Evolutionary conservation across 2,113 vertebrate genomes (phyloP), one percentile per base, ranked within the genome.

Genomic region (Cephalopholis sonnerati): DNA sequence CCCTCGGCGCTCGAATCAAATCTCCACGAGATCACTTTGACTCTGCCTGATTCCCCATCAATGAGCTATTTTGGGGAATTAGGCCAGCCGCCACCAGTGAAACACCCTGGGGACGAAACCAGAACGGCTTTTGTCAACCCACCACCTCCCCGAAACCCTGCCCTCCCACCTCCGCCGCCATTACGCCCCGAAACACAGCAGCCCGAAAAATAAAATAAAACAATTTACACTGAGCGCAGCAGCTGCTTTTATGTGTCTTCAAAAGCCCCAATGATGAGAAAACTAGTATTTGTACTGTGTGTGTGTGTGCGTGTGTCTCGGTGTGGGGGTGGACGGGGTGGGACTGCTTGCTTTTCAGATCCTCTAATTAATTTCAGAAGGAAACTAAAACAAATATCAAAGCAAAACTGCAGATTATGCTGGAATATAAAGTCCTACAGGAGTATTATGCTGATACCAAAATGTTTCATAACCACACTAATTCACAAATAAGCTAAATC

Each of bases 311-410:
- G 64, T 79, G 54, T 74, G 77, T 50, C 69, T 74, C 0, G 20
- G 41, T 51, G 74, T 17, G 80, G 44, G 77, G 58, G 83, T 32
- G 71, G 82, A 32, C 16, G 73, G 70, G 82, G 77, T 83, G 83
- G 80, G 83, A 77, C 80, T 76, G 77, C 82, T 66, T 79, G 79
- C 74, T 71, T 78, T 84, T 84, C 48, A 84, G 74, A 89, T 90
- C 82, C 77, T 81, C 77, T 92, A 92, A 93, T 93, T 93, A 90
- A 92, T 90, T 91, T 93, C 87, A 88, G 75, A 87, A 89, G 82
- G 85, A 88, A 88, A 84, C 46, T 87, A 86, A 91, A 90, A 88
- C 85, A 88, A 92, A 92, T 87, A 90, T 90, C 80, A 93, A 84
- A 91, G 82, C 18, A 67, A 83, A 81, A 65, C 58, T 83, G 59